Base-by-base conservation (phyloP, 2,888 invertebrate species). In the Cybosia mesomella region DNA sequence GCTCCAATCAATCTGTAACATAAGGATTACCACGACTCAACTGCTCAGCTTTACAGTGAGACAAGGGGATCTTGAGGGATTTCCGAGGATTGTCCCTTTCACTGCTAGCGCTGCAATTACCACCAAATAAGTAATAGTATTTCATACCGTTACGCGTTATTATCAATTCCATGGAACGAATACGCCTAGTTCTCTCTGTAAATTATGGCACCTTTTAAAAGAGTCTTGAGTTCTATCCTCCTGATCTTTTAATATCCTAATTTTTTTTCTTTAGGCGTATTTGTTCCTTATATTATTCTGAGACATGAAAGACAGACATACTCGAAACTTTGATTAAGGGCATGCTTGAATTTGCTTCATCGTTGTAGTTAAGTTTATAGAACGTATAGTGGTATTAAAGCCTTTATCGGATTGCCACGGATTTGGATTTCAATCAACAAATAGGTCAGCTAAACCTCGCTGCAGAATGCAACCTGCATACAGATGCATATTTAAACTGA, bases 341-440 rank as follows among this genome's bases (percentile, higher is more conserved):
- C 9, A 49, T 49, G n/a, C 8, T 1, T n/a, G 18, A n/a, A 49
- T n/a, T n/a, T 49, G n/a, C n/a, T n/a, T 2, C 9, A 49, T 49
- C n/a, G n/a, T n/a, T 49, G 49, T 43, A 43, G 18, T 49, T 9
- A 49, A n/a, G 49, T 49, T 49, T n/a, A 49, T 49, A 49, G n/a
- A 49, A n/a, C 8, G n/a, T 9, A n/a, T 49, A 9, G 18, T 43
- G 1, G 43, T 18, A 43, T 66, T 71, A 75, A 66, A 66, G 43
- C 64, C 64, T 76, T 43, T 74, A 79, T 74, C 72, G 70, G 79
- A 76, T 77, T 79, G 76, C 68, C 63, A 18, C 70, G 55, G 71
- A 73, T 62, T 76, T 76, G 60, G 74, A 61, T 74, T 58, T 66
- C 74, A 77, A 79, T 77, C 74, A 79, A 68, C 79, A 69, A 77